Evolutionary conservation across 2,797 vertebrate genomes (phyloP), one percentile per base, ranked within the genome.

Genomic region (Liasis olivaceus): DNA sequence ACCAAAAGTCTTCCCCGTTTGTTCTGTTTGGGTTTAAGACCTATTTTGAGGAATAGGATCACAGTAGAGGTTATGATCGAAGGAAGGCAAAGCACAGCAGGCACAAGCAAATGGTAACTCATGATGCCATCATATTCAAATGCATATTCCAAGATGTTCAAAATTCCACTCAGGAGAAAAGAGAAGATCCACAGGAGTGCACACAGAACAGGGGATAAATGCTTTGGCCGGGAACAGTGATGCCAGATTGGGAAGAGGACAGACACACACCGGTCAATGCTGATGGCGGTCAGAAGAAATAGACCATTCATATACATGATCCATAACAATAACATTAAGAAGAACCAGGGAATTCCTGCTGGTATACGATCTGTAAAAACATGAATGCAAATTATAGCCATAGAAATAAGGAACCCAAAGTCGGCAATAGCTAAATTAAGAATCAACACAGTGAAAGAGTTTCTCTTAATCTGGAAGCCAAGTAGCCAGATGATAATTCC

Each of bases 261-360:
- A 0, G 92, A 95, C 13, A 96, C 92, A 90, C 93, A 95, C 20
- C 91, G 42, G 64, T 97, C 93, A 9, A 97, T 81, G 9, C 96
- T 95, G 93, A 96, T 94, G 63, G 95, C 86, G 0, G 94, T 94
- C 88, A 96, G 89, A n/a, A 97, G 95, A 89, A 95, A 66, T 36
- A 93, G 93, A 13, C 88, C 59, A 12, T 28, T 89, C 11, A 9
- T 28, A 13, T 91, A 89, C 42, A 63, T 26, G 2, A 26, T 69
- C 5, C 1, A 28, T 1, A 3, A 5, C 4, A 66, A n/a, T 0
- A 31, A 15, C 26, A 24, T 3, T 1, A 85, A 2, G 22, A 20
- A 20, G 5, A 84, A 6, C 1, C 8, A 14, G 28, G 9, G 13
- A 47, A n/a, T 15, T 62, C 20, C 60, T 62, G 5, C 0, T 1